Evolutionary conservation across 2,888 invertebrate species (phyloP).

Genomic region (Aethes cnicana): DNA sequence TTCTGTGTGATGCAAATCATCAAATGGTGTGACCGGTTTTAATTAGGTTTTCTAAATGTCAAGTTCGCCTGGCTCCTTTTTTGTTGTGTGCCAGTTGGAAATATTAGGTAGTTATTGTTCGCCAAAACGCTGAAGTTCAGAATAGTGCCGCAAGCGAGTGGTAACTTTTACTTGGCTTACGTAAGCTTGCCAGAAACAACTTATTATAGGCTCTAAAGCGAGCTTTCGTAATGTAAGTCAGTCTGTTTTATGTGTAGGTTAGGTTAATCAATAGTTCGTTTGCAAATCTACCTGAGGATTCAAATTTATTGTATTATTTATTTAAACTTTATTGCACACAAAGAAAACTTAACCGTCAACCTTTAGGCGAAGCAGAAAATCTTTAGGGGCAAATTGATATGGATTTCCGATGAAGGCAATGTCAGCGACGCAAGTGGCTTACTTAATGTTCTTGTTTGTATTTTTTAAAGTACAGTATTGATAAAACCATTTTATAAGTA

Average conservation of each 20-base stretch:
- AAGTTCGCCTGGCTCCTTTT: slow-evolving; percentile 6
- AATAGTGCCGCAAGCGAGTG: slow-evolving; percentile 64
- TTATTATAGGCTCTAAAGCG: slow-evolving; percentile 72
- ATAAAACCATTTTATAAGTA: slow-evolving; percentile 11
- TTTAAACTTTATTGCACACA: too few species aligned
- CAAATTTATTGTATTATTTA: too few species aligned
- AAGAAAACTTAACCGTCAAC: too few species aligned
- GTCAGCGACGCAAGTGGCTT: too few species aligned
- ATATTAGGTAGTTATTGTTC: not conserved
- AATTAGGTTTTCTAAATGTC: slow-evolving; percentile 2
- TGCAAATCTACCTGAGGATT: not conserved
- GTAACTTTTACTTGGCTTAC: slow-evolving; percentile 78
- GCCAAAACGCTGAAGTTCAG: slow-evolving; percentile 60
- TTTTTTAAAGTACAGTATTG: not conserved
- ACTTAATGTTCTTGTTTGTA: not conserved
- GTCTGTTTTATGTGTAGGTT: slow-evolving; percentile 54
- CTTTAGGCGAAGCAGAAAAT: too few species aligned
- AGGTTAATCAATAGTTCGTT: slow-evolving; percentile 40
- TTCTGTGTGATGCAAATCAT: not conserved
- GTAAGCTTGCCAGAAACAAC: slow-evolving; percentile 72
- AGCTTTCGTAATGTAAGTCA: slow-evolving; percentile 77
- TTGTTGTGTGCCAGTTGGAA: slow-evolving; percentile 1
- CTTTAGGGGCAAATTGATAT: too few species aligned
- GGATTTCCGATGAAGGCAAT: too few species aligned
- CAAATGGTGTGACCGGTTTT: not conserved